These are phyloP conservation scores for Indri indri DNA, from an alignment of 2,113 vertebrate genomes.

Conservation along the genomic window DNA sequence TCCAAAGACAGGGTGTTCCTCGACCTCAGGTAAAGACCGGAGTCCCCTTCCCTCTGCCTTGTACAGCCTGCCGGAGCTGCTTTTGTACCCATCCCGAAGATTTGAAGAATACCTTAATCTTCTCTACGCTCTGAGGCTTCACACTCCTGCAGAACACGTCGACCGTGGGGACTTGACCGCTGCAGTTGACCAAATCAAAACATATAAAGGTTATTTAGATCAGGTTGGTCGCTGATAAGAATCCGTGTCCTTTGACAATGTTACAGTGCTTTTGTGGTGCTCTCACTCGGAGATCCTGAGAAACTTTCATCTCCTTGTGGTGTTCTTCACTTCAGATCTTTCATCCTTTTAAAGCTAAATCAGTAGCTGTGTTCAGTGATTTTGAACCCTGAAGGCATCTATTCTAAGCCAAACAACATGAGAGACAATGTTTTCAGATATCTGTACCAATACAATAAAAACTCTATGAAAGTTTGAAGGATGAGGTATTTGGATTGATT, in stretches of 20 bases:
- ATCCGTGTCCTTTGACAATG: not conserved
- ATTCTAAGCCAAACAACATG: not conserved
- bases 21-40: not conserved
- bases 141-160: slow-evolving; percentile 84
- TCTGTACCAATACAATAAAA: not conserved
- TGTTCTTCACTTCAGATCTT: not conserved
- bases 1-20: fast-evolving
- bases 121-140: slow-evolving; percentile 85
- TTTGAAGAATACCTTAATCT: slow-evolving; percentile 89
- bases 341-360: not conserved
- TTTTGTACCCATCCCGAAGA: slow-evolving; percentile 87
- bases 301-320: not conserved
- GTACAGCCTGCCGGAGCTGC: slow-evolving; percentile 89
- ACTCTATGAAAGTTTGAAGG: not conserved
- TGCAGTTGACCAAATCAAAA: slow-evolving; percentile 82
- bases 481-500: not conserved
- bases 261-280: not conserved
- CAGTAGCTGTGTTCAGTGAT: not conserved
- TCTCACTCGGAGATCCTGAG: not conserved
- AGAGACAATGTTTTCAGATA: not conserved
- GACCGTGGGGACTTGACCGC: slow-evolving; percentile 84
- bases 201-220: slow-evolving; percentile 83
- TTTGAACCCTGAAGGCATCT: not conserved
- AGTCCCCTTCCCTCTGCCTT: not conserved
- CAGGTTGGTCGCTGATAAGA: slow-evolving; percentile 81